Percentiles rank a stretch among this genome's conserved stretches.
phyloP scores from a whole-genome alignment of 2,113 vertebrate genomes.

The Corydoras sp. region DNA sequence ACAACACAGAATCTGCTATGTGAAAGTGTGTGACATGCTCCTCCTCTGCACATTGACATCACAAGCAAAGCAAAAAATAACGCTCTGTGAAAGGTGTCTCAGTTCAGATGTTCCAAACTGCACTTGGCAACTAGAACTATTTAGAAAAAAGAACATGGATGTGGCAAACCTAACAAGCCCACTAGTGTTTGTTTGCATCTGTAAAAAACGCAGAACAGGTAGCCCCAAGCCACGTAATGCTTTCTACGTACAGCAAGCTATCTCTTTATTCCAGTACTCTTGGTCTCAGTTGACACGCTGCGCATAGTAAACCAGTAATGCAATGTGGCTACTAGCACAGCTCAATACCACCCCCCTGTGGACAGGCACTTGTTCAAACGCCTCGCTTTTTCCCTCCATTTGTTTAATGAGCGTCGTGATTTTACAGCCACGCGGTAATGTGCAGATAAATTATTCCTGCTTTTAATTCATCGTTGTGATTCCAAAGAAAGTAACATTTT shows the following conservation, averaged over 20 bases:
- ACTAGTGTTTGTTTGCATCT: conserved; percentile 37
- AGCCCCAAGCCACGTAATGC: conserved; percentile 41
- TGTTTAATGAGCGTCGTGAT: not conserved
- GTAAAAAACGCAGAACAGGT: conserved; percentile 27
- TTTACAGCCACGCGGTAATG: conserved; percentile 16
- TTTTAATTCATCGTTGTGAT: not conserved
- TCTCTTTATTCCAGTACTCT: conserved; percentile 55
- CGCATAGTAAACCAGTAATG: conserved; percentile 42
- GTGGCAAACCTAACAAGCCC: conserved; percentile 16
- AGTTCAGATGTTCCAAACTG: conserved; percentile 56
- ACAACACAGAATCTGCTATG: conserved; percentile 37
- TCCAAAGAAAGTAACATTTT: not conserved
- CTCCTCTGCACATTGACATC: conserved; percentile 62
- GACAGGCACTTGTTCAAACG: conserved; percentile 55
- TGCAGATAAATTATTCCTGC: conserved; percentile 2
- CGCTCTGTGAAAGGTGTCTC: conserved; percentile 64
- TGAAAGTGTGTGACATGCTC: conserved; percentile 45
- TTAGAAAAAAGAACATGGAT: conserved; percentile 16
- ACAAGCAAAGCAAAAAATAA: conserved; percentile 66
- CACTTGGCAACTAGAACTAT: conserved; percentile 42
- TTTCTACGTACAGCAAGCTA: conserved; percentile 53
- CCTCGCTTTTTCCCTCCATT: conserved; percentile 45
- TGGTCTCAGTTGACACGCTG: conserved; percentile 55
- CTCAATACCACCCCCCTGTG: conserved; percentile 75
- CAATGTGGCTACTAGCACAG: conserved; percentile 47